phyloP scores from a whole-genome alignment of 1,140 invertebrate genomes.

The Drosophila mayri region DNA sequence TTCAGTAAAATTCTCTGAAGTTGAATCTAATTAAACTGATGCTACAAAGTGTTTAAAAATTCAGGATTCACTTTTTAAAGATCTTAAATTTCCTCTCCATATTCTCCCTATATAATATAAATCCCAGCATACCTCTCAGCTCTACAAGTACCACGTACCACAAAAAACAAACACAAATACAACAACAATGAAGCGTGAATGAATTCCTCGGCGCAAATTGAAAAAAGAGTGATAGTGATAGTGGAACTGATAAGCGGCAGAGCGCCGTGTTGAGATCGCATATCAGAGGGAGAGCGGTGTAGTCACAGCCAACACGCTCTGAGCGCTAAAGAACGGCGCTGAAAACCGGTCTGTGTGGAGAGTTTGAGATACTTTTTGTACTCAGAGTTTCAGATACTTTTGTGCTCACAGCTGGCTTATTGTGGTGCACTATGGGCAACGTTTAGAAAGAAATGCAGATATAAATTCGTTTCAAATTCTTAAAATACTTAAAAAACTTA shows the following conservation, averaged over 20 bases:
- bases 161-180: constrained; percentile 54
- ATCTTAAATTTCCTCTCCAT: no score
- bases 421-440: neutral
- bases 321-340: neutral
- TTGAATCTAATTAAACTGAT: no score
- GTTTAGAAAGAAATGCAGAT: no score
- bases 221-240: constrained; percentile 74
- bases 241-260: constrained; percentile 66
- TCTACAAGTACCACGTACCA: constrained; percentile 11
- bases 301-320: neutral
- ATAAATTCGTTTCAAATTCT: neutral
- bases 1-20: neutral
- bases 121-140: neutral
- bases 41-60: neutral
- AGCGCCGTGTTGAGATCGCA: constrained; percentile 64
- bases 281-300: constrained; percentile 40
- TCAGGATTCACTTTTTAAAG: no score
- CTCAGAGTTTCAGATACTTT: constrained; percentile 57
- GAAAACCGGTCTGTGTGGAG: constrained; percentile 64
- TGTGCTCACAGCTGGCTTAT: constrained; percentile 42
- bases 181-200: constrained; percentile 68
- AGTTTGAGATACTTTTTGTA: constrained; percentile 55
- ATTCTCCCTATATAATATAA: neutral
- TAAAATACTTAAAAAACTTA: no score
- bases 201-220: constrained; percentile 77